Base-by-base conservation (phyloP, 2,113 vertebrate species). In the Phaethornis superciliosus region DNA sequence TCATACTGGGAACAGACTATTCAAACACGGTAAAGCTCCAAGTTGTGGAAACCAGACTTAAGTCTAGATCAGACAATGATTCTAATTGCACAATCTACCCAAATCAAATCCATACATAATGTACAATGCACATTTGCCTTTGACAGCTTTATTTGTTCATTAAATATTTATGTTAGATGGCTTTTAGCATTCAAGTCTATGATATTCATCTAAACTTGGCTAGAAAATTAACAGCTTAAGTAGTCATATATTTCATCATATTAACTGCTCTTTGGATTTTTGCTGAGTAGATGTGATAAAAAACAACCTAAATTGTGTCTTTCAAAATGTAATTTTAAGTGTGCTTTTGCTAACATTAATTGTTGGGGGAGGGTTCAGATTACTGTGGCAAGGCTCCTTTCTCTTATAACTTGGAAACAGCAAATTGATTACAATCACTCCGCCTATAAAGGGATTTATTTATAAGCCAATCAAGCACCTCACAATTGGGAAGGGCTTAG, bases 91-190 rank as follows among this genome's bases (percentile, higher is more conserved):
- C 6, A 12, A 62, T 26, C 58, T 11, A 78, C 71, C 65, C 86
- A 55, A 47, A 77, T 71, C 86, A 94, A 95, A 95, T 32, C 4
- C 76, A 82, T 67, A 82, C 35, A 76, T 93, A 92, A 93, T 28
- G 46, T 49, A 26, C 85, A 87, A 88, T 15, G 51, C 79, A 81
- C 89, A 88, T 95, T 94, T 96, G 81, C 68, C 46, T 95, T 30
- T 76, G 91, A 84, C 84, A 96, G 85, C 78, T 96, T 96, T 96
- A 95, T 96, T 94, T 88, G 75, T 88, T 95, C 93, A 96, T 96
- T 94, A 97, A 96, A 94, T 63, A 94, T 97, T 97, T 78, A 96
- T 96, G 81, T 40, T 54, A 26, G 55, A 91, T 33, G 54, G 88
- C 85, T 94, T 94, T 95, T 93, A 92, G 72, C 81, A 91, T 94